Evolutionary conservation across 2,888 invertebrate genomes (phyloP).

Genomic region (Nomada ferruginata): DNA sequence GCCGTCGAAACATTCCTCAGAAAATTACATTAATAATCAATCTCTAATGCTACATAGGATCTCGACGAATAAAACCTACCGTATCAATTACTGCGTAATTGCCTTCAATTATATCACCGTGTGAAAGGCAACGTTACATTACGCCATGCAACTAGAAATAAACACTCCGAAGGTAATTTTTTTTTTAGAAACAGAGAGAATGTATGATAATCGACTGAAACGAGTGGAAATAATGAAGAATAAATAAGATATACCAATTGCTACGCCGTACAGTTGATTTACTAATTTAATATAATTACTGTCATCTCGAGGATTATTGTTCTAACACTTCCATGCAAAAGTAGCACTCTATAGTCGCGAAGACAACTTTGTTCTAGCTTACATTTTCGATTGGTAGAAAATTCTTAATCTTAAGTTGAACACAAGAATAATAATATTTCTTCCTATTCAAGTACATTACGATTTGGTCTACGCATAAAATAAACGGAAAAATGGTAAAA

Average conservation of each 20-base stretch:
- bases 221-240: background rate
- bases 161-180: background rate
- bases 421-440: constrained; percentile 6
- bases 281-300: constrained; percentile 67
- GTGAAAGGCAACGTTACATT: background rate
- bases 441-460: background rate
- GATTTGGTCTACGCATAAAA: background rate
- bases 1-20: background rate
- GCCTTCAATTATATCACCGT: constrained; percentile 21
- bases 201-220: background rate
- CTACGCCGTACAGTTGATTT: background rate
- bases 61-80: background rate
- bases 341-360: constrained; percentile 1
- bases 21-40: constrained; percentile 19
- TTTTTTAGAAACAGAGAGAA: background rate
- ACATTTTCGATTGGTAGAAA: constrained; percentile 9
- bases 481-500: too few species aligned
- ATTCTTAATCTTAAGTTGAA: background rate
- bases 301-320: constrained; percentile 53
- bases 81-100: constrained; percentile 20
- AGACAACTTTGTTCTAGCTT: constrained; percentile 7
- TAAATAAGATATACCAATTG: background rate
- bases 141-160: too few species aligned
- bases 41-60: background rate
- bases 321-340: constrained; percentile 22